Evolutionary conservation across 2,888 invertebrate species (phyloP).

Genomic region (Meganola albula): DNA sequence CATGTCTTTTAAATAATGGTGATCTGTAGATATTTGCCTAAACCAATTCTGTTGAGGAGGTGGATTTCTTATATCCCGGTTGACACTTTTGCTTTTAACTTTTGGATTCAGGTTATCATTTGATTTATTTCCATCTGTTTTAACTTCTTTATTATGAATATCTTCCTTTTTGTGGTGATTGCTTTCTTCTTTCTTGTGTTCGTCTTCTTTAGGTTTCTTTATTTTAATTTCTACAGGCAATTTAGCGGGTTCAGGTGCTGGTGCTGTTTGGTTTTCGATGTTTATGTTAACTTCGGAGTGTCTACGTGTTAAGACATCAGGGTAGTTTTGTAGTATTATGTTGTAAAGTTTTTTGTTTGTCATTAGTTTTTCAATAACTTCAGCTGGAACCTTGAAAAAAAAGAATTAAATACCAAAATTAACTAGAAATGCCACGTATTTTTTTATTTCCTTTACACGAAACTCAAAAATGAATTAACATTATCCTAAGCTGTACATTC

Average conservation of each 20-base stretch:
- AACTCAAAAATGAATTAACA: neutral
- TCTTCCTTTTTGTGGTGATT: constrained; percentile 11
- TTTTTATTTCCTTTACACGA: too few species aligned
- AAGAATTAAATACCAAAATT: too few species aligned
- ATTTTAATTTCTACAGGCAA: constrained; percentile 42
- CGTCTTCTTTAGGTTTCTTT: constrained; percentile 33
- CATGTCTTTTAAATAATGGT: constrained; percentile 83
- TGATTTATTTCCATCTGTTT: constrained; percentile 17
- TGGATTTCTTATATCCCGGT: constrained; percentile 17
- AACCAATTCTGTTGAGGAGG: constrained; percentile 43
- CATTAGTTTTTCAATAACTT: constrained; percentile 82
- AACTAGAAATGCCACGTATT: too few species aligned
- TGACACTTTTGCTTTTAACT: constrained; percentile 17
- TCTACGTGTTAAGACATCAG: constrained; percentile 79
- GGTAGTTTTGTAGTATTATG: constrained; percentile 84
- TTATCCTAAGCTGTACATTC: too few species aligned
- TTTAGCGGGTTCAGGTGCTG: constrained; percentile 46
- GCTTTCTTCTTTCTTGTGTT: constrained; percentile 29
- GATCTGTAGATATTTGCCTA: constrained; percentile 76
- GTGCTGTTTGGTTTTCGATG: constrained; percentile 31
- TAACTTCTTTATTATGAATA: constrained; percentile 8
- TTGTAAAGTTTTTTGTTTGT: constrained; percentile 81
- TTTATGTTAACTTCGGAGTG: constrained; percentile 78
- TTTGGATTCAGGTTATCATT: constrained; percentile 21
- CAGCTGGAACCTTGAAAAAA: constrained; percentile 84